These are phyloP conservation scores for Parauchenoglanis ngamensis DNA, from an alignment of 2,797 vertebrate genomes.

Conservation along the genomic window DNA sequence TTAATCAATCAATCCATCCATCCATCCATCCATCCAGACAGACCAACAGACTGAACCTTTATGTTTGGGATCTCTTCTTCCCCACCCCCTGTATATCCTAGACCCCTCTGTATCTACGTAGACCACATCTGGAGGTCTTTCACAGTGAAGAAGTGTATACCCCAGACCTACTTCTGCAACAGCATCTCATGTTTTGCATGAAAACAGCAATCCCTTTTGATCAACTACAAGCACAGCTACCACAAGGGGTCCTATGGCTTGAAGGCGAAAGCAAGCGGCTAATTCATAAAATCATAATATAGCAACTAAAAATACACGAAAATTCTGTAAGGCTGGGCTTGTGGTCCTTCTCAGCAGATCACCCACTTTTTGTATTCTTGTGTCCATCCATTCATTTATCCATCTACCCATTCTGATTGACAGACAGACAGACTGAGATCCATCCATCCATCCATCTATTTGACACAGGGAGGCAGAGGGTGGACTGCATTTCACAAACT, in stretches of 20 bases:
- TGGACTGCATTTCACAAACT: background rate
- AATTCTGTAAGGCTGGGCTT: background rate
- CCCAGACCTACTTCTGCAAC: background rate
- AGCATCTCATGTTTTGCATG: background rate
- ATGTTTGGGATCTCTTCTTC: background rate
- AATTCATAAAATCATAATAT: background rate
- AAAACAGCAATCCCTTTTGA: background rate
- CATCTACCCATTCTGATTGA: background rate
- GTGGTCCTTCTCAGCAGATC: background rate
- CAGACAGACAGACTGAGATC: background rate
- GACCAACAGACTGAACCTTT: background rate
- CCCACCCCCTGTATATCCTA: background rate
- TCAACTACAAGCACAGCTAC: background rate
- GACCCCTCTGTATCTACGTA: too few species aligned
- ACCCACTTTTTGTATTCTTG: background rate
- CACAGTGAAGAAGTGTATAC: background rate
- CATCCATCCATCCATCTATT: background rate
- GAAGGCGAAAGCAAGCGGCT: background rate
- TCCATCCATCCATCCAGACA: too few species aligned
- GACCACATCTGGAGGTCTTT: background rate
- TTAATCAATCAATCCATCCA: background rate
- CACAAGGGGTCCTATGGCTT: background rate
- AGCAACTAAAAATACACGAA: background rate
- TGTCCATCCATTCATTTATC: constrained; percentile 5
- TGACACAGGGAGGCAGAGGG: background rate